Conservation (phyloP, 2,113 vertebrate genomes). For the Corynorhinus townsendii region DNA sequence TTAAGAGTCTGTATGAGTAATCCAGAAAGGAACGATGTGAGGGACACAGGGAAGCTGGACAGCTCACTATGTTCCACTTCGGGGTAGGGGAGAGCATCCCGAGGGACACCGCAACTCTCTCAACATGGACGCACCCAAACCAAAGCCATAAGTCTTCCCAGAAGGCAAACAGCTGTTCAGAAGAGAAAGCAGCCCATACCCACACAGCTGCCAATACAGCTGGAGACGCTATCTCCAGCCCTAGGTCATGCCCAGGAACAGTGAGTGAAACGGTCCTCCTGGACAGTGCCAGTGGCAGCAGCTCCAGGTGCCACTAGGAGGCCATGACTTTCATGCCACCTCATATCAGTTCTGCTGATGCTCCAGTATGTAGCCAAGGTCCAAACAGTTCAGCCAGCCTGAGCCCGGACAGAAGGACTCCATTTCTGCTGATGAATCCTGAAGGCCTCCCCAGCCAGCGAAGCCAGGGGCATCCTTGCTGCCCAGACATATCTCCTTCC, state of each 20-base stretch:
- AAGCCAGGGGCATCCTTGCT: not conserved
- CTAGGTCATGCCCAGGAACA: not conserved
- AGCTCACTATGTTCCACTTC: not conserved
- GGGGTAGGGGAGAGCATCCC: not conserved
- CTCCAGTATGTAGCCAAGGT: not conserved
- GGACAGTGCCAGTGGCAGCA: not conserved
- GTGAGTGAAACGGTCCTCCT: not conserved
- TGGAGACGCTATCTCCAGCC: not conserved
- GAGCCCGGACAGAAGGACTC: not conserved
- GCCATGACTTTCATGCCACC: not conserved
- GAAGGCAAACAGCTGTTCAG: not conserved
- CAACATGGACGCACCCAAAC: not conserved
- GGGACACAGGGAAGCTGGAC: not conserved
- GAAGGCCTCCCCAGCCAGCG: not conserved
- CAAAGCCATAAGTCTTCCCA: constrained; percentile 22
- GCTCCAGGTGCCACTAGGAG: not conserved
- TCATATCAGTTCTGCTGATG: no score
- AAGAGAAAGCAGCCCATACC: not conserved
- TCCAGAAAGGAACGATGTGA: not conserved
- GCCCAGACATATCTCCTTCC: not conserved
- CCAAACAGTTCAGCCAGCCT: not conserved
- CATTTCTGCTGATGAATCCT: not conserved
- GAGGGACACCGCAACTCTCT: not conserved
- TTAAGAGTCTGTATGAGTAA: not conserved
- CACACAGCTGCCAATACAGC: not conserved